These are phyloP conservation scores for Heliconius nattereri DNA, from an alignment of 1,140 invertebrate species.

Conservation along the genomic window DNA sequence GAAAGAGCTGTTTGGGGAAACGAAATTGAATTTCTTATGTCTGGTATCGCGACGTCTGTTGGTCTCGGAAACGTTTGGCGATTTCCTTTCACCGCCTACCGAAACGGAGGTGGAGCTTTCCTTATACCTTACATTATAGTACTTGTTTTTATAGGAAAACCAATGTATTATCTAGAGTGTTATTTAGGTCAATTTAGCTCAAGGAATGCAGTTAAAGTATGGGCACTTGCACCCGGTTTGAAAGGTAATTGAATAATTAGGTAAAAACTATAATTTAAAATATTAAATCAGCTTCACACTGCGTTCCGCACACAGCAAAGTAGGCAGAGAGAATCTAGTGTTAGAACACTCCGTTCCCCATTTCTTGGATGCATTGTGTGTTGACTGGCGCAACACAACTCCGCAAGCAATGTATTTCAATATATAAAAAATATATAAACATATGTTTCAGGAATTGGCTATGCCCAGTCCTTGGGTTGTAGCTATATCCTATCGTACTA, in stretches of 20 bases:
- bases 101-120: conserved; percentile 92
- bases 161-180: conserved; percentile 95
- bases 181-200: conserved; percentile 89
- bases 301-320: no score
- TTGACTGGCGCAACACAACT: no score
- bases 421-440: neutral
- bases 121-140: conserved; percentile 92
- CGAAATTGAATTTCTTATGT: conserved; percentile 93
- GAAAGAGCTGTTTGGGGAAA: conserved; percentile 85
- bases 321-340: no score
- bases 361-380: no score
- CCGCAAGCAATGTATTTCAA: no score
- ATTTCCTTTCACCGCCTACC: conserved; percentile 92
- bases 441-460: conserved; percentile 86
- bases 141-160: conserved; percentile 91
- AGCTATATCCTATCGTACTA: conserved; percentile 89
- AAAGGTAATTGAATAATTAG: conserved; percentile 79
- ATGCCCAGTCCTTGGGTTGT: conserved; percentile 88
- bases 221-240: conserved; percentile 83
- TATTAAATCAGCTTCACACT: no score
- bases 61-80: conserved; percentile 94
- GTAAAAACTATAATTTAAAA: no score
- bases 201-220: conserved; percentile 86
- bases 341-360: no score
- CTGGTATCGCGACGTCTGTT: conserved; percentile 93